Base-by-base conservation (phyloP, 1,140 invertebrate genomes). In the Aradophagus sp. region DNA sequence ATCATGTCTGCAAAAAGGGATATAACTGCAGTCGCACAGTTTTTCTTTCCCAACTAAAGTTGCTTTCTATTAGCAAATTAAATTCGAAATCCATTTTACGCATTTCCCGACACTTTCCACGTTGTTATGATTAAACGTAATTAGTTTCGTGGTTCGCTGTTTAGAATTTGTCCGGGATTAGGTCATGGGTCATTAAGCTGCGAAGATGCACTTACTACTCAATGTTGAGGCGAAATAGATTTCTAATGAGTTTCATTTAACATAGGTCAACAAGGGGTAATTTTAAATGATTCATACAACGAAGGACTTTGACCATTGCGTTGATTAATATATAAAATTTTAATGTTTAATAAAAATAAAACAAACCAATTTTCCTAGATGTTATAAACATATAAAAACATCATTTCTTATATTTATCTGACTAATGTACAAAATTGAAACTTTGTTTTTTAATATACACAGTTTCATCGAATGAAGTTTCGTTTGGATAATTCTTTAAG, bases 191-290 rank as follows among this genome's bases (percentile, higher is more conserved):
- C 50, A 62, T 68, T 59, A 53, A 20, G 52, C 42, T 32, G 14
- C 36, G 13, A 62, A 39, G 38, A 48, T 44, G 58, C 44, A 48
- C 35, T 65, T 56, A 44, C 56, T 45, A 31, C 12, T 38, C 42
- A 11, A 23, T 20, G 42, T 41, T 47, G 53, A 63, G 58, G 48
- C 59, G 35, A 58, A 70, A 62, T 71, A 42, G 67, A 71, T 71
- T 71, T 71, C 52, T 63, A 55, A 58, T 63, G 52, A 62, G 53
- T 58, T 59, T 63, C 59, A 63, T 71, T 71, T 59, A 44, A 58
- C 44, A 27, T 38, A 26, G 23, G 10, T 50, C 52, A 35, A 56
- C 44, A 31, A 11, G 36, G 15, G 13, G 42, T 52, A 67, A 67
- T 58, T 67, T 55, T 32, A 17, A 12, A 47, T 16, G 12, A 5